Percentiles rank a stretch among this genome's conserved stretches.
Evolutionary conservation across 1,140 invertebrate genomes (phyloP).

Genomic region (Conus ventricosus): DNA sequence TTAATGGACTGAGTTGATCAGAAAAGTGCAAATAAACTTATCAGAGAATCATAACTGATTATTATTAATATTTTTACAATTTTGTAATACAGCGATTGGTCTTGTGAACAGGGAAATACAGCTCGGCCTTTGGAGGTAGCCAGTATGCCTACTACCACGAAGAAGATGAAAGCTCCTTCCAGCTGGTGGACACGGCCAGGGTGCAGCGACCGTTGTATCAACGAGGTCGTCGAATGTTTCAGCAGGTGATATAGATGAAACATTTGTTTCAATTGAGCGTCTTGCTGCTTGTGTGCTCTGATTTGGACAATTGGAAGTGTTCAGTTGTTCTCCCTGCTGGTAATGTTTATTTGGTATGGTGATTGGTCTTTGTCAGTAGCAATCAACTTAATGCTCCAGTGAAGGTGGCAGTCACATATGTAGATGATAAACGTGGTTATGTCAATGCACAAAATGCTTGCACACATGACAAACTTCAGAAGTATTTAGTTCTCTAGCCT

Average conservation of each 20-base stretch:
- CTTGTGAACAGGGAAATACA: constrained; percentile 88
- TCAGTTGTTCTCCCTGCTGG: too few relatives aligned
- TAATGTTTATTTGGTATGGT: too few relatives aligned
- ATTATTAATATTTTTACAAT: too few relatives aligned
- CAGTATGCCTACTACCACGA: constrained; percentile 99
- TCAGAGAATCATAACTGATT: too few relatives aligned
- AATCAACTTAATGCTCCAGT: neutral
- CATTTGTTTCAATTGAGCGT: neutral
- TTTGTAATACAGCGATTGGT: neutral
- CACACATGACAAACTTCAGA: too few relatives aligned
- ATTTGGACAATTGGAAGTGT: neutral
- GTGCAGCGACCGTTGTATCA: constrained; percentile 73
- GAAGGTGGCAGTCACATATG: too few relatives aligned
- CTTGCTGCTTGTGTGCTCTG: neutral
- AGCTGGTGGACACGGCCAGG: constrained; percentile 95
- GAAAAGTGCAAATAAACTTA: too few relatives aligned
- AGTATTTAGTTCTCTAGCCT: too few relatives aligned
- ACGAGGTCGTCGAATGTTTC: constrained; percentile 69
- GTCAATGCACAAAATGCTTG: too few relatives aligned
- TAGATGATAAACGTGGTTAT: too few relatives aligned
- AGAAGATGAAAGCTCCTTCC: constrained; percentile 99
- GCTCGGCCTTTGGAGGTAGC: constrained; percentile 94
- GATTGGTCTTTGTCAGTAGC: too few relatives aligned
- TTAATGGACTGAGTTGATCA: too few relatives aligned
- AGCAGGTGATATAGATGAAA: constrained; percentile 65